Conservation (phyloP, 2,888 invertebrate species). For the Hyppa rectilinea region DNA sequence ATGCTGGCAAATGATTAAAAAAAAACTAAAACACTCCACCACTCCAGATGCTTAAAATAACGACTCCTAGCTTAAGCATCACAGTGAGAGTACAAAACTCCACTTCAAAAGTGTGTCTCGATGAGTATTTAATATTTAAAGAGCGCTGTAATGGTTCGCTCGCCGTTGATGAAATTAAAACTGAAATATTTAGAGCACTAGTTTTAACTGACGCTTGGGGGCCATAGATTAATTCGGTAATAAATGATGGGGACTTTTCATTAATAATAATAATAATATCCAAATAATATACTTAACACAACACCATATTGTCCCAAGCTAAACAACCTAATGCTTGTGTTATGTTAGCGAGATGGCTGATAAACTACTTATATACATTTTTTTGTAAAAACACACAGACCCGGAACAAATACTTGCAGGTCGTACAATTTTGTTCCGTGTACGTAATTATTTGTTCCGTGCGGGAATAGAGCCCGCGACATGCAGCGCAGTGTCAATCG, state of each 20-base stretch:
- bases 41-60: conserved; percentile 16
- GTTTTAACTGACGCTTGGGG: conserved; percentile 29
- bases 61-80: not conserved
- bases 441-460: too few relatives aligned
- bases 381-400: too few relatives aligned
- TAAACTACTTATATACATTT: too few relatives aligned
- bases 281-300: too few relatives aligned
- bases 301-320: too few relatives aligned
- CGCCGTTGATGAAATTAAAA: conserved; percentile 49
- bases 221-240: conserved; percentile 11
- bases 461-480: too few relatives aligned
- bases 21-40: not conserved
- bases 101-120: conserved; percentile 28
- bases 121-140: conserved; percentile 52
- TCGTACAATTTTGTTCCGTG: too few relatives aligned
- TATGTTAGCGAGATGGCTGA: too few relatives aligned
- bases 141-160: conserved; percentile 39
- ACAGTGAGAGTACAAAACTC: conserved; percentile 6
- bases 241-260: not conserved
- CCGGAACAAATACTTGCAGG: too few relatives aligned
- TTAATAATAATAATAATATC: too few relatives aligned
- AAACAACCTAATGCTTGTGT: too few relatives aligned
- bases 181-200: conserved; percentile 54
- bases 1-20: not conserved
- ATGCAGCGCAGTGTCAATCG: too few relatives aligned